These are phyloP conservation scores for Alca torda DNA, from an alignment of 2,797 vertebrate species.

Conservation along the genomic window DNA sequence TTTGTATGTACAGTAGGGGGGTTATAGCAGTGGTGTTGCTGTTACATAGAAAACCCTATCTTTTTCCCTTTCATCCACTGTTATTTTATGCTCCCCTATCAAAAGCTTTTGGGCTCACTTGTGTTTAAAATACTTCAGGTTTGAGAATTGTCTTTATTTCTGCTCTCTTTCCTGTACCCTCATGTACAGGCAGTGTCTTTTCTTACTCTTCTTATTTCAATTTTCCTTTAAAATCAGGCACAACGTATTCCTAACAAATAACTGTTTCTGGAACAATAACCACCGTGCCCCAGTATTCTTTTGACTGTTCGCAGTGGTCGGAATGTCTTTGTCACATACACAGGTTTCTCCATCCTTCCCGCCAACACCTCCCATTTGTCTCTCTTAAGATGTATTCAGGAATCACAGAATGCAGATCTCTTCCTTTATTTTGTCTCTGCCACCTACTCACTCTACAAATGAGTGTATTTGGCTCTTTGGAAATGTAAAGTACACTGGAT, in stretches of 20 bases:
- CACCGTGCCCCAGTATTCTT: background rate
- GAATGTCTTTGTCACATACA: background rate
- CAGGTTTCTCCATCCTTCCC: background rate
- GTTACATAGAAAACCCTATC: background rate
- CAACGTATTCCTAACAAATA: background rate
- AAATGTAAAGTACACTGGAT: background rate
- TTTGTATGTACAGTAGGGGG: constrained; percentile 15
- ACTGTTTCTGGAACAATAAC: background rate
- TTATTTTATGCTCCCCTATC: background rate
- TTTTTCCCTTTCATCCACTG: background rate
- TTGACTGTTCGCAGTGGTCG: background rate
- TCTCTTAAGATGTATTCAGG: background rate
- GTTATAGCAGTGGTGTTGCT: background rate
- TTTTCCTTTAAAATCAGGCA: background rate
- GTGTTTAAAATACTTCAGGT: background rate
- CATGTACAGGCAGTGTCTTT: background rate
- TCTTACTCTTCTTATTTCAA: background rate
- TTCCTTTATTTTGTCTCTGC: background rate
- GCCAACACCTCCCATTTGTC: fast-evolving
- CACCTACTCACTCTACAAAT: background rate
- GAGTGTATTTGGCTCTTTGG: background rate
- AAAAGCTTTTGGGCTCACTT: background rate
- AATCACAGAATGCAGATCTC: background rate
- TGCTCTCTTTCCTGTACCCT: background rate
- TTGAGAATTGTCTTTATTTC: background rate